phyloP scores from a whole-genome alignment of 30 jellyfish, hydroid and myxozoan species.

The Cassiopea xamachana region DNA sequence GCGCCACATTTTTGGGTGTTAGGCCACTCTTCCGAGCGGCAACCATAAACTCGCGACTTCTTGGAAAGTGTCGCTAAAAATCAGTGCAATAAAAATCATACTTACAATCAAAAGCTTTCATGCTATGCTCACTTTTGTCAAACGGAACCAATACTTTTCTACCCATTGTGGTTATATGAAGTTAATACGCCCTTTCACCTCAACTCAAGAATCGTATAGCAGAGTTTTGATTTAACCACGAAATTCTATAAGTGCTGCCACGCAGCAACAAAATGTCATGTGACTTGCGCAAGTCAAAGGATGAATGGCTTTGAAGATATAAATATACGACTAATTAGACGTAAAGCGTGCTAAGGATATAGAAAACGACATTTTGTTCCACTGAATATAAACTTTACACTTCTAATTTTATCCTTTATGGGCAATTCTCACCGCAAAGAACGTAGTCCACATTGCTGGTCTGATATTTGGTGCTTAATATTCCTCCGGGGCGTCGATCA shows the following conservation, averaged over 20 bases:
- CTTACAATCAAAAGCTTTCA: slow-evolving; percentile 78
- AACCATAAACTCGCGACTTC: not conserved
- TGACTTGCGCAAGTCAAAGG: not conserved
- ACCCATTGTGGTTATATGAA: slow-evolving; percentile 9
- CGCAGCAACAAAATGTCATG: not conserved
- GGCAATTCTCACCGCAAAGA: not conserved
- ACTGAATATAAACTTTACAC: not conserved
- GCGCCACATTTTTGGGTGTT: no score
- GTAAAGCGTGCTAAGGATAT: not conserved
- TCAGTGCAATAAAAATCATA: not conserved
- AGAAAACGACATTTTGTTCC: no score
- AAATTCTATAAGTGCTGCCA: not conserved
- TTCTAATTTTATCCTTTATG: not conserved
- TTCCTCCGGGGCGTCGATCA: slow-evolving; percentile 14
- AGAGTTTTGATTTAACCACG: not conserved
- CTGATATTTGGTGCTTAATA: not conserved
- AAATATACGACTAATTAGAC: not conserved
- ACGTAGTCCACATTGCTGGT: slow-evolving; percentile 7
- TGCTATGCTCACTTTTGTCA: slow-evolving; percentile 73
- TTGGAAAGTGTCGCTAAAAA: not conserved
- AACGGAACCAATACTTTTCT: slow-evolving; percentile 65
- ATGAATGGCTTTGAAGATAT: not conserved
- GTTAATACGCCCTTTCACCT: slow-evolving; percentile 8
- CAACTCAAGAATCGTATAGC: not conserved
- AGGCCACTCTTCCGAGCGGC: no score